phyloP scores from a whole-genome alignment of 2,888 invertebrate species.

The Diplolepis rosae region DNA sequence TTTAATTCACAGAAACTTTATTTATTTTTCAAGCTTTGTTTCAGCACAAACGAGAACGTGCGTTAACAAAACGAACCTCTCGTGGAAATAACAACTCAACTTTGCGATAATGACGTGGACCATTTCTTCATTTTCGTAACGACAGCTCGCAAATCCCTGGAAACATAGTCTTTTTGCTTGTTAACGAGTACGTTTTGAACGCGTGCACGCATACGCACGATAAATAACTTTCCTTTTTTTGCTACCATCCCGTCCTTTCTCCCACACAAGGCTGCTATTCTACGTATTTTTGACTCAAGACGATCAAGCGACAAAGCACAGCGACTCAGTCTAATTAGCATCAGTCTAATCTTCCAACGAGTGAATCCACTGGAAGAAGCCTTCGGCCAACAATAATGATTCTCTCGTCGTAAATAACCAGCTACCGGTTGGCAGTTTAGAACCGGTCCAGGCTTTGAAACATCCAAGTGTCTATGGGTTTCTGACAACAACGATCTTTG shows the following conservation, averaged over 20 bases:
- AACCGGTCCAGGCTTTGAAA: slow-evolving; percentile 31
- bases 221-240: slow-evolving; percentile 48
- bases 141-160: slow-evolving; percentile 28
- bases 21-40: background rate
- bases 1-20: background rate
- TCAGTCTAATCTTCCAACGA: slow-evolving; percentile 58
- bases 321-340: slow-evolving; percentile 66
- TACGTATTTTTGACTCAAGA: slow-evolving; percentile 56
- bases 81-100: slow-evolving; percentile 2
- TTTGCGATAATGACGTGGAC: slow-evolving; percentile 16
- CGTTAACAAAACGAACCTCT: slow-evolving; percentile 5
- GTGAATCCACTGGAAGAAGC: slow-evolving; percentile 59
- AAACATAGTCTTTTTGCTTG: slow-evolving; percentile 41
- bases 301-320: slow-evolving; percentile 57
- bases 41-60: background rate
- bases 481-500: slow-evolving; percentile 2
- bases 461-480: slow-evolving; percentile 11
- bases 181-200: slow-evolving; percentile 47
- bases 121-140: slow-evolving; percentile 23
- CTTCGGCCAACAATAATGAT: slow-evolving; percentile 60
- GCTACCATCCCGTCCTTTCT: slow-evolving; percentile 38
- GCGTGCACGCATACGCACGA: slow-evolving; percentile 31
- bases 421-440: slow-evolving; percentile 44
- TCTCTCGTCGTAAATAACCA: slow-evolving; percentile 48
- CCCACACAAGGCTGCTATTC: slow-evolving; percentile 34